phyloP scores from a whole-genome alignment of 2,888 invertebrate species.

The Hetaerina titia region DNA sequence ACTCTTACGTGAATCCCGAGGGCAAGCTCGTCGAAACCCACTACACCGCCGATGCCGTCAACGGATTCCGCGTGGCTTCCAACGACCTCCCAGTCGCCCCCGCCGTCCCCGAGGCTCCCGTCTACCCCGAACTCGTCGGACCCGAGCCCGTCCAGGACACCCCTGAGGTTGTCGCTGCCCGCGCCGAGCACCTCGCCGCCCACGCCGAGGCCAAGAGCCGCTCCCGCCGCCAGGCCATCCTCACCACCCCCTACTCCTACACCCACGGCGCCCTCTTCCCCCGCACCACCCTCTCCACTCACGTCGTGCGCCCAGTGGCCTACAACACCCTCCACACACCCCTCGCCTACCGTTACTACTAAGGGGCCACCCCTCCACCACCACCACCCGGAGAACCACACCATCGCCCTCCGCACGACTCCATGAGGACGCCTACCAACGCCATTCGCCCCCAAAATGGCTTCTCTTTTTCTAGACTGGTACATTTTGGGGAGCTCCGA shows the following conservation, averaged over 20 bases:
- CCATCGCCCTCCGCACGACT: neutral
- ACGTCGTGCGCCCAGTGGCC: conserved; percentile 74
- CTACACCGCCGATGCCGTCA: conserved; percentile 77
- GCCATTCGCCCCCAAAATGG: neutral
- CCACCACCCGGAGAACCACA: neutral
- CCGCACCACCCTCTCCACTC: conserved; percentile 71
- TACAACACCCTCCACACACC: conserved; percentile 76
- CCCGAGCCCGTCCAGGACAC: conserved; percentile 72
- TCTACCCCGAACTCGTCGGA: conserved; percentile 60
- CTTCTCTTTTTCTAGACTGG: neutral
- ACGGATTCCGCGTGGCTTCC: conserved; percentile 77
- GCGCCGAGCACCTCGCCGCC: conserved; percentile 76
- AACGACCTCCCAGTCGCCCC: conserved; percentile 76
- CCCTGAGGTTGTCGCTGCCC: conserved; percentile 76
- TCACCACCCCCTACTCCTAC: neutral
- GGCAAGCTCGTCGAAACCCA: conserved; percentile 75
- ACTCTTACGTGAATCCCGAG: conserved; percentile 78
- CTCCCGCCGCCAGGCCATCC: conserved; percentile 69
- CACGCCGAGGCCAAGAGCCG: conserved; percentile 75
- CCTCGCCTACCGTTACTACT: conserved; percentile 77
- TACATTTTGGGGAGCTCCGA: neutral
- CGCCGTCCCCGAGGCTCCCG: conserved; percentile 70
- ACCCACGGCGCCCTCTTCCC: conserved; percentile 69
- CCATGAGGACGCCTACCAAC: neutral
- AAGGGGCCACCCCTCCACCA: conserved; percentile 69